These are phyloP conservation scores for Channa maculata DNA, from an alignment of 2,113 vertebrate species.

Conservation along the genomic window DNA sequence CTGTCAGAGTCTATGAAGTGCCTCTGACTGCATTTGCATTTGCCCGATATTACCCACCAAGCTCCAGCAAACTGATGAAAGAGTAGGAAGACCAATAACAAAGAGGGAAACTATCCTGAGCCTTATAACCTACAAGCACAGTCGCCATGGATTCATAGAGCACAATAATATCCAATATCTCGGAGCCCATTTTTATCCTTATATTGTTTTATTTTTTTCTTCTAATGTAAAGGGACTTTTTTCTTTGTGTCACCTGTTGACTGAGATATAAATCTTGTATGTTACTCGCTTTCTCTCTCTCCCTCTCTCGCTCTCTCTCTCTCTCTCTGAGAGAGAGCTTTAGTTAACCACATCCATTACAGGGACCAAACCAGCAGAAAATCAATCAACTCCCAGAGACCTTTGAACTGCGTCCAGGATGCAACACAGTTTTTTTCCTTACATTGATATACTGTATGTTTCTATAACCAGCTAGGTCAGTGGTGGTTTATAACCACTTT, in stretches of 20 bases:
- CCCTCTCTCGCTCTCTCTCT: no score
- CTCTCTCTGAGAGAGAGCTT: not conserved
- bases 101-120: constrained; percentile 20
- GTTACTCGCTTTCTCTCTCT: no score
- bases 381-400: constrained; percentile 64
- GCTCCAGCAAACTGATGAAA: constrained; percentile 35
- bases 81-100: constrained; percentile 9
- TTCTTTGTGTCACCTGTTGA: constrained; percentile 46
- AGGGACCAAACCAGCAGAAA: constrained; percentile 75
- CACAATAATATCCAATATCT: constrained; percentile 51
- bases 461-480: constrained; percentile 1
- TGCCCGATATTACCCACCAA: constrained; percentile 22
- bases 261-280: constrained; percentile 21
- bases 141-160: constrained; percentile 55
- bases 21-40: constrained; percentile 18
- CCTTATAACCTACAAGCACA: constrained; percentile 45
- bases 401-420: constrained; percentile 59
- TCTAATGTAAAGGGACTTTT: constrained; percentile 37
- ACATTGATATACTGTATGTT: not conserved
- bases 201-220: constrained; percentile 11
- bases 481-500: not conserved
- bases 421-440: constrained; percentile 13
- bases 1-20: constrained; percentile 31
- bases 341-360: constrained; percentile 58
- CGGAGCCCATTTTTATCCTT: constrained; percentile 9